phyloP scores from a whole-genome alignment of 1,140 invertebrate genomes.

The Bemisia tabaci region DNA sequence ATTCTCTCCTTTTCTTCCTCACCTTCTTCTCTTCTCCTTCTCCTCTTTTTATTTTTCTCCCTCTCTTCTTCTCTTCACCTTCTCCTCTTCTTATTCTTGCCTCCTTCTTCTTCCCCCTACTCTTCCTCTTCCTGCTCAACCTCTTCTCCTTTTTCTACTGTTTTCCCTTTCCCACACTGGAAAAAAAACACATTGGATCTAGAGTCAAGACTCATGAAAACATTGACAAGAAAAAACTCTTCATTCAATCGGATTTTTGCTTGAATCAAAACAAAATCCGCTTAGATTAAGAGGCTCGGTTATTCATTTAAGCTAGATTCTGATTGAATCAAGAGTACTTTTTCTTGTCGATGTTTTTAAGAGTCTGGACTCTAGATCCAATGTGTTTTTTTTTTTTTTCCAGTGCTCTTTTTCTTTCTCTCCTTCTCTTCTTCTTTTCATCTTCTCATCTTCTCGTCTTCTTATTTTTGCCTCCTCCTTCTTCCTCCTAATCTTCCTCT shows the following conservation, averaged over 20 bases:
- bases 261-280: no score
- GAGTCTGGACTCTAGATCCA: no score
- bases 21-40: neutral
- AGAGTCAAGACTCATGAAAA: no score
- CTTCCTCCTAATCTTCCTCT: neutral
- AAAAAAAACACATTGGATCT: no score
- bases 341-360: no score
- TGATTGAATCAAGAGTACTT: no score
- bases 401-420: neutral
- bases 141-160: neutral
- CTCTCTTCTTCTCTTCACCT: neutral
- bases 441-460: neutral
- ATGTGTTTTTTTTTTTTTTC: no score
- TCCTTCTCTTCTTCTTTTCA: neutral
- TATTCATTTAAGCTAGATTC: no score
- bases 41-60: neutral
- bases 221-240: no score
- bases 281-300: no score
- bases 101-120: neutral
- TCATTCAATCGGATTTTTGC: no score
- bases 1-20: neutral
- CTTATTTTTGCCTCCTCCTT: neutral
- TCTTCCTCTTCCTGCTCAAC: neutral
- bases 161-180: neutral
- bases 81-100: neutral